Evolutionary conservation across 37 sponge, comb jelly and placozoan species (phyloP), one percentile per base, ranked within the genome.

Genomic region (Aphrocallistes beatrix): DNA sequence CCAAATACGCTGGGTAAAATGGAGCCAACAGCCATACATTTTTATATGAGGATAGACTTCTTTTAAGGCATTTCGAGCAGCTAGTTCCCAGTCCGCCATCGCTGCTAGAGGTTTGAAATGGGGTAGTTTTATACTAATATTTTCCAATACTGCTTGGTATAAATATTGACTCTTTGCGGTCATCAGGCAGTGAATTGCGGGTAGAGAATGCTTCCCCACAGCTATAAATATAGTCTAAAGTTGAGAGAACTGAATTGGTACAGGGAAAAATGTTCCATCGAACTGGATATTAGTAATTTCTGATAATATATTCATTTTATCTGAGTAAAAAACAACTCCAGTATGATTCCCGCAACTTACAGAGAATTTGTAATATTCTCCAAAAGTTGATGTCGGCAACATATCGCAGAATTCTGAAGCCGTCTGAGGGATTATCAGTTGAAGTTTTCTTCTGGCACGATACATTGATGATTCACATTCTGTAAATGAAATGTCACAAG

Each of bases 111-210:
- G 75, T 28, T 60, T 60, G 75, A 60, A 60, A 60, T 60, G 8
- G 75, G 25, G 75, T 21, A 60, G 75, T 60, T 13, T 60, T 60
- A 28, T 60, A 60, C 25, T 60, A 60, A 60, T 60, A 60, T 21
- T 60, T 60, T 60, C 75, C 75, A 60, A 60, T 60, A 60, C 75
- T 60, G 75, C 75, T 60, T 21, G 75, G 34, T 60, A 60, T 60
- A 60, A 3, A 60, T 60, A 3, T 60, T 60, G 75, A 60, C 75
- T 60, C 75, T 60, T 60, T 60, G 32, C 45, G 6, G 17, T 60
- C 75, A 60, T 60, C 34, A 60, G n/a, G 21, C 75, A 21, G 8
- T 60, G 75, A 60, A 60, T 60, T 60, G 34, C 32, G n/a, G 75
- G 25, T 60, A 60, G 75, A 60, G 75, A 60, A 60, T 60, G 75